Evolutionary conservation across 1,140 invertebrate genomes (phyloP).

Genomic region (Atta cephalotes): DNA sequence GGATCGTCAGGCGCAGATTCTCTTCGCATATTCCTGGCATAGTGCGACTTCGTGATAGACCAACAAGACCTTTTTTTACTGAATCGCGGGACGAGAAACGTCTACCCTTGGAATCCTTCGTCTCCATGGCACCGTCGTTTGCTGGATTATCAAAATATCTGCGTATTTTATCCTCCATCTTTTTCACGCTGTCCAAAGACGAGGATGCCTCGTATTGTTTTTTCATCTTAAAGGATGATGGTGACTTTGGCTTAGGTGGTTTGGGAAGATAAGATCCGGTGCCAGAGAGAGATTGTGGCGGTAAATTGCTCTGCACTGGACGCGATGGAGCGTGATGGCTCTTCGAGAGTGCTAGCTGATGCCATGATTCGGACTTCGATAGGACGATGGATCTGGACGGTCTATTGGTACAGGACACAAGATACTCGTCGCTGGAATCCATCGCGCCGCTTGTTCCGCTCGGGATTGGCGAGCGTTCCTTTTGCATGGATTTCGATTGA

Average conservation of each 20-base stretch:
- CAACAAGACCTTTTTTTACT: conserved; percentile 71
- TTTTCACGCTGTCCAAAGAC: conserved; percentile 90
- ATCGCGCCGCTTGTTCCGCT: conserved; percentile 71
- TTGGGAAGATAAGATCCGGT: conserved; percentile 78
- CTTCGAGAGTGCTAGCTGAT: conserved; percentile 86
- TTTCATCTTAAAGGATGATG: conserved; percentile 87
- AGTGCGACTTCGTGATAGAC: conserved; percentile 90
- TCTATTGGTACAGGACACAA: conserved; percentile 80
- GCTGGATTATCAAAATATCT: conserved; percentile 89
- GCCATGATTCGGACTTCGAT: conserved; percentile 94
- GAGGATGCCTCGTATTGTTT: conserved; percentile 92
- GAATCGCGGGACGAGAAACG: conserved; percentile 62
- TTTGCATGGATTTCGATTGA: conserved; percentile 41
- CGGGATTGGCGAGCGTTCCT: conserved; percentile 69
- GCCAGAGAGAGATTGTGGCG: neutral
- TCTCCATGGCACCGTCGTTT: conserved; percentile 57
- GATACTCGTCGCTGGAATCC: conserved; percentile 84
- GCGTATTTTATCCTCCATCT: conserved; percentile 92
- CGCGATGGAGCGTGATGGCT: conserved; percentile 72
- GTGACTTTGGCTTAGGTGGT: conserved; percentile 90
- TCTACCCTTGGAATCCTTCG: conserved; percentile 68
- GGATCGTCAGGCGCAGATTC: conserved; percentile 81
- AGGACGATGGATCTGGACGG: conserved; percentile 85
- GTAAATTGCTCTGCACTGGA: neutral
- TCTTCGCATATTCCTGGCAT: conserved; percentile 90